Conservation (phyloP, 2,113 vertebrate species). For the Xenotilapia longispinis region DNA sequence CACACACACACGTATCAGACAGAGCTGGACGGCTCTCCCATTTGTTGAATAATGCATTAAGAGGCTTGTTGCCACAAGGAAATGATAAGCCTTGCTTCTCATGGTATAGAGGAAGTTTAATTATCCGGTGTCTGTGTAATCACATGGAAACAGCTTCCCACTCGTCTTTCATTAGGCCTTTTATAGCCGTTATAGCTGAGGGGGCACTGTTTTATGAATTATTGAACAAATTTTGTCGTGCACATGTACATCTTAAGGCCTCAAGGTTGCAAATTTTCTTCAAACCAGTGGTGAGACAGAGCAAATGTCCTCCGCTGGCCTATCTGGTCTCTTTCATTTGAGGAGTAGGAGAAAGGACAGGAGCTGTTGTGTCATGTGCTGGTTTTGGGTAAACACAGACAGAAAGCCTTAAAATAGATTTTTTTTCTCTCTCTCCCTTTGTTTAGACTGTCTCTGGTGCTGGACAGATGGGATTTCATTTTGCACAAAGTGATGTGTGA, state of each 20-base stretch:
- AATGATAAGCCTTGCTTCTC: constrained; percentile 45
- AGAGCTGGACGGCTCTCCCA: constrained; percentile 9
- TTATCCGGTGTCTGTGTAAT: constrained; percentile 62
- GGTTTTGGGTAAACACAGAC: constrained; percentile 28
- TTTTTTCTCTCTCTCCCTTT: neutral
- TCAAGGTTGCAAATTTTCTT: constrained; percentile 7
- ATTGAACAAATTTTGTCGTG: constrained; percentile 41
- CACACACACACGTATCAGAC: neutral
- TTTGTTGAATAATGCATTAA: constrained; percentile 61
- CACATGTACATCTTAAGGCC: constrained; percentile 27
- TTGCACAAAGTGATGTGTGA: constrained; percentile 15
- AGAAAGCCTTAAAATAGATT: constrained; percentile 29
- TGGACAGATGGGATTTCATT: constrained; percentile 37
- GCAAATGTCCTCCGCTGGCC: constrained; percentile 29
- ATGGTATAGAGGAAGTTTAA: constrained; percentile 62
- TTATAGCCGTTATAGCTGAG: constrained; percentile 54
- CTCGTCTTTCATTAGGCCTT: constrained; percentile 57
- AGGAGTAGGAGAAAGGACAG: neutral
- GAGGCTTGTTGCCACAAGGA: constrained; percentile 51
- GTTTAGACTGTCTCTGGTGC: constrained; percentile 10
- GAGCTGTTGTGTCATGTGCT: neutral
- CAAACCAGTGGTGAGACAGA: neutral
- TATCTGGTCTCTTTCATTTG: constrained; percentile 12
- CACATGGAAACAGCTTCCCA: constrained; percentile 59
- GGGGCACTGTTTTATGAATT: constrained; percentile 53